Evolutionary conservation across 2,113 vertebrate species (phyloP), one percentile per base, ranked within the genome.

Genomic region (Cyanistes caeruleus): DNA sequence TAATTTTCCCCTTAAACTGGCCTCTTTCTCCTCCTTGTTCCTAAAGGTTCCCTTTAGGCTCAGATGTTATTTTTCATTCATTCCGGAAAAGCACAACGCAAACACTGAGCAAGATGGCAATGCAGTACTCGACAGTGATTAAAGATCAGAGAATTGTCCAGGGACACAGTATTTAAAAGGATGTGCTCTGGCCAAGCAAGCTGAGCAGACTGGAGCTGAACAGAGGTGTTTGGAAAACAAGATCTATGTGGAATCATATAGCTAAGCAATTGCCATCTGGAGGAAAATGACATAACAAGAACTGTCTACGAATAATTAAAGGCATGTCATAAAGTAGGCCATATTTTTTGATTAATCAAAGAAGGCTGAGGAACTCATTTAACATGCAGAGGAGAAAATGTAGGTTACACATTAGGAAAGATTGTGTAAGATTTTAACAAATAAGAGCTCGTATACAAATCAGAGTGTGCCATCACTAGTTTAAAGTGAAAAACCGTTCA

Each of bases 241-340:
- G 76, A 87, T 37, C 60, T 87, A 0, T 24, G n/a, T 60, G 53
- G 48, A 55, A 64, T 94, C 80, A 81, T 11, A 81, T 24, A 89
- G 27, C 82, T 56, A 55, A 86, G 79, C 63, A 88, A 53, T 37
- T 49, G 74, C 72, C 62, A 52, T 68, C 85, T 5, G 0, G 48
- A 84, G 49, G 53, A 94, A 92, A 95, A 85, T 72, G 87, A 86
- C 85, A 76, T 74, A 94, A 90, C 72, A 80, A 51, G 78, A 95
- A 64, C 90, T 87, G 81, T 85, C 93, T 88, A 86, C 68, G 35
- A 95, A 93, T 95, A 94, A 96, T 97, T 94, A 95, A 95, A 95
- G 68, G 52, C 72, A 72, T 84, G 88, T 75, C 90, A 90, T 75
- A 95, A 95, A 93, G 75, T 93, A 95, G 85, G 90, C 49, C 85